Base-by-base conservation (phyloP, 2,113 vertebrate species). In the Felis chaus region DNA sequence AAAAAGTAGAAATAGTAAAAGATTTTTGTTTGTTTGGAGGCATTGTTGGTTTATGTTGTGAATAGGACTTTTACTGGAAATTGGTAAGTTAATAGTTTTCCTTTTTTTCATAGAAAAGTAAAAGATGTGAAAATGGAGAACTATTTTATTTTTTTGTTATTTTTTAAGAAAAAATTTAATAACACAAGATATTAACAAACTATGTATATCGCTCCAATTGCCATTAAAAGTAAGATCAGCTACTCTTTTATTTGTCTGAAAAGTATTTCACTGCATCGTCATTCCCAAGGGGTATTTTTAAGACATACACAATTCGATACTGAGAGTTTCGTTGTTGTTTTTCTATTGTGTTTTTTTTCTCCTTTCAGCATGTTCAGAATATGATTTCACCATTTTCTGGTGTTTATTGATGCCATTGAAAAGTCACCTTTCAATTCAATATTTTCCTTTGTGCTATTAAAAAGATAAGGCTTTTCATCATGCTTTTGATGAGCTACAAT, bases 1-100 rank as follows among this genome's bases (percentile, higher is more conserved):
- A 89, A 92, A 53, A 79, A 84, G n/a, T 23, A 92, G 31, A 12
- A 48, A 29, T 4, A 73, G 9, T 69, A 63, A 84, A 78, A 66
- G 21, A 48, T 29, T 50, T 61, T 41, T 89, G 18, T 27, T 85
- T 39, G 29, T 79, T 5, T 85, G 63, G 4, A 21, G 19, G 63
- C 65, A 91, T 91, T 91, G 23, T 81, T 61, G 45, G 8, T 89
- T 96, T 85, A 71, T 53, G 33, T 65, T 96, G 93, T 89, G 19
- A 94, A 95, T 90, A 69, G 45, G 14, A 76, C 14, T 66, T 89
- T 81, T 68, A 80, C 39, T 94, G 11, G 83, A 94, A 94, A 92
- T 45, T 69, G 31, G 29, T 92, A 85, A 33, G 1, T 82, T 92
- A 80, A 48, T 95, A 13, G 21, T 73, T 66, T 95, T 36, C 15